Evolutionary conservation across 2,797 vertebrate species (phyloP).

Genomic region (Chelmon rostratus): DNA sequence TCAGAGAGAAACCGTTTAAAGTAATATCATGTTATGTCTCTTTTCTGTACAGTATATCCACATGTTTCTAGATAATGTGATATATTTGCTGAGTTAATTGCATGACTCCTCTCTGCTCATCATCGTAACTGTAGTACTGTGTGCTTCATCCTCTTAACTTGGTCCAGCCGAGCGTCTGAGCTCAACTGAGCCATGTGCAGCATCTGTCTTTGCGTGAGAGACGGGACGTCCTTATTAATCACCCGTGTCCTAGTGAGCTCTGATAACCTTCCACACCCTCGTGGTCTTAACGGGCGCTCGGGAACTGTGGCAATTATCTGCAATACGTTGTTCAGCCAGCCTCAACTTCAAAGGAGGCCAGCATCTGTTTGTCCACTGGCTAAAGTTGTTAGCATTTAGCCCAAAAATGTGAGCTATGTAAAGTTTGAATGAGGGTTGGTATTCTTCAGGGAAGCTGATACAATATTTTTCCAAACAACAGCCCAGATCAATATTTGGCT

Average conservation of each 20-base stretch:
- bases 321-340: no score
- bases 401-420: neutral
- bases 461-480: neutral
- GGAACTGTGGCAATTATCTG: no score
- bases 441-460: neutral
- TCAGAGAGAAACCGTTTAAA: no score
- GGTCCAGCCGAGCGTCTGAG: neutral
- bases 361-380: neutral
- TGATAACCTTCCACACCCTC: no score
- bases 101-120: neutral
- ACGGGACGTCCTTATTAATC: neutral
- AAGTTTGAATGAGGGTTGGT: neutral
- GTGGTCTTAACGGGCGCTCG: neutral
- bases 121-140: neutral
- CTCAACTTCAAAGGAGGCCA: no score
- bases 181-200: neutral
- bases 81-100: no score
- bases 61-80: no score
- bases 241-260: neutral
- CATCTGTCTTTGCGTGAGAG: neutral
- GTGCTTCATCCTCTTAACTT: neutral
- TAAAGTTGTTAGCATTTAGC: neutral
- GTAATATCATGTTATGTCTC: no score
- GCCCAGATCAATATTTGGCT: neutral
- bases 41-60: no score